These are phyloP conservation scores for Bungarus multicinctus DNA, from an alignment of 2,113 vertebrate species.

Conservation along the genomic window DNA sequence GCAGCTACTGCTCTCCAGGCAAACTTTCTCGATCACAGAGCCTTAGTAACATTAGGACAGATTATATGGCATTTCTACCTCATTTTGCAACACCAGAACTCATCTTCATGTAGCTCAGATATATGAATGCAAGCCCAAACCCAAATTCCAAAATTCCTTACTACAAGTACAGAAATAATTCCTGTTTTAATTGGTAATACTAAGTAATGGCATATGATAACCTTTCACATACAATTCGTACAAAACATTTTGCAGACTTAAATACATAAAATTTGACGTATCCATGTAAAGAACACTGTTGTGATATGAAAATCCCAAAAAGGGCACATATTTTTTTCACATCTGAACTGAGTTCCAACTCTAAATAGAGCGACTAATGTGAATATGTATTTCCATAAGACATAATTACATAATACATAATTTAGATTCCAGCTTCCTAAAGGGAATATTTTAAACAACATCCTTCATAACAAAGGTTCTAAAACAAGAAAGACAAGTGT, in stretches of 20 bases:
- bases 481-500: not conserved
- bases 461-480: not conserved
- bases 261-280: not conserved
- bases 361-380: not conserved
- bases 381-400: not conserved
- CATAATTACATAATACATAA: not conserved
- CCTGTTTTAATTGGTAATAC: not conserved
- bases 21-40: not conserved
- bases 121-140: not conserved
- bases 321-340: not conserved
- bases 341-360: not conserved
- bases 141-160: not conserved
- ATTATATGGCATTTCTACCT: accelerated
- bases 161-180: not conserved
- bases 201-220: not conserved
- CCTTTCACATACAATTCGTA: not conserved
- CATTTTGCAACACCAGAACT: not conserved
- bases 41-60: not conserved
- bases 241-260: not conserved
- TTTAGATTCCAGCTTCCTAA: not conserved
- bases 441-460: not conserved
- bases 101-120: not conserved
- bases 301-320: not conserved
- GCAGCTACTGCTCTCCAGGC: not conserved
- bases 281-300: not conserved